Evolutionary conservation across 2,888 invertebrate genomes (phyloP), one percentile per base, ranked within the genome.

Genomic region (Diaprepes abbreviatus): DNA sequence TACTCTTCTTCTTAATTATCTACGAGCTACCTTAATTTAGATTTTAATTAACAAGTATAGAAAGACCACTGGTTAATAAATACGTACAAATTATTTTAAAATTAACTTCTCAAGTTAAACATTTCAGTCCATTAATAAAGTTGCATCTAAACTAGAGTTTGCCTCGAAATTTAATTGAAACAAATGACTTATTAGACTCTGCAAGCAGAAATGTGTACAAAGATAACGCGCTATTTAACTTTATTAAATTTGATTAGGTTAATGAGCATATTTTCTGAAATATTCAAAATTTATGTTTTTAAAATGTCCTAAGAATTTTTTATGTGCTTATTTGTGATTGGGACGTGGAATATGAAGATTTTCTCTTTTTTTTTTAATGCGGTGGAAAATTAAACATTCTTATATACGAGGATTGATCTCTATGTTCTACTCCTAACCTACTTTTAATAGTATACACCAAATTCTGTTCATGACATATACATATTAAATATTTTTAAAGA

Each of bases 131-230:
- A 59, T 59, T 52, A 66, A 66, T 66, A 66, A 66, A 58, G 58
- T 50, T 36, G 58, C 43, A 43, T 50, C 58, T 58, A n/a, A 50
- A 66, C 58, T 66, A 16, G 40, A 66, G 50, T 40, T 66, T 66
- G 59, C 58, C 66, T 66, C 52, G 12, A 52, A 59, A 59, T 43
- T 28, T 59, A 66, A 66, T 59, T 66, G 59, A 66, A 66, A 66
- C 54, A 66, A 66, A 66, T 66, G 58, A 59, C 59, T 52, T 59
- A 66, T 66, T 66, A 66, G 52, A 52, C 58, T 12, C 50, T 58
- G 59, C 40, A 52, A 50, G 59, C 40, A 36, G 52, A 40, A 59
- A 59, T 50, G 40, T 59, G 48, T 58, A 57, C 38, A 36, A 58
- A 48, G 50, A 31, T 66, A 59, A 59, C 35, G 52, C 35, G 36